These are phyloP conservation scores for Drosophila histrio DNA, from an alignment of 2,888 invertebrate genomes.

Conservation along the genomic window DNA sequence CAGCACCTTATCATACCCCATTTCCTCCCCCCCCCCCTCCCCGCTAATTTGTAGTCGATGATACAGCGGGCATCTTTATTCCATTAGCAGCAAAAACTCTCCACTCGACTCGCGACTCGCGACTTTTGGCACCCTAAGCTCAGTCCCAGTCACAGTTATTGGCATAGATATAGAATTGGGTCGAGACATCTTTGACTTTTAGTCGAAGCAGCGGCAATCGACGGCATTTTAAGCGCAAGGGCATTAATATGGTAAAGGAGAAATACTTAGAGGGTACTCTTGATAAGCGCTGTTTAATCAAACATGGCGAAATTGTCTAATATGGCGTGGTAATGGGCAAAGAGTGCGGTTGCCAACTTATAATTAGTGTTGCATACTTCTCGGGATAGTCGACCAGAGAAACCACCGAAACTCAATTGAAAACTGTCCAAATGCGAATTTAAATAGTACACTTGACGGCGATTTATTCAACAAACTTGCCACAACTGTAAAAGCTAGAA, in stretches of 20 bases:
- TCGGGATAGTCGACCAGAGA: not conserved
- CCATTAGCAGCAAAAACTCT: slow-evolving; percentile 58
- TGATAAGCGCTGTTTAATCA: slow-evolving; percentile 61
- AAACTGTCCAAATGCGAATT: slow-evolving; percentile 65
- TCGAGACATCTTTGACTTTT: slow-evolving; percentile 44
- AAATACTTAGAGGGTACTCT: not conserved
- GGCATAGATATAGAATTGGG: slow-evolving; percentile 32
- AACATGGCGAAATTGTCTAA: slow-evolving; percentile 49
- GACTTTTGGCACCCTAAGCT: slow-evolving; percentile 34
- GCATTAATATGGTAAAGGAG: no score
- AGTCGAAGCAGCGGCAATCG: slow-evolving; percentile 11
- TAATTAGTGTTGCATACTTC: slow-evolving; percentile 64
- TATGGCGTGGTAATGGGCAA: slow-evolving; percentile 37
- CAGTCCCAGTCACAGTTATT: not conserved
- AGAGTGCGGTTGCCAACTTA: slow-evolving; percentile 35
- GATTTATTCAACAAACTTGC: slow-evolving; percentile 67
- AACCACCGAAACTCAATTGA: slow-evolving; percentile 56
- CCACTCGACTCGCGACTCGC: slow-evolving; percentile 43
- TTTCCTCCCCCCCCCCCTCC: not conserved
- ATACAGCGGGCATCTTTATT: slow-evolving; percentile 58
- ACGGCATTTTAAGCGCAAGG: slow-evolving; percentile 42
- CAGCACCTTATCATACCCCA: not conserved
- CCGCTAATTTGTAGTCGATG: slow-evolving; percentile 1
- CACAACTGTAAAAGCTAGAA: slow-evolving; percentile 26
- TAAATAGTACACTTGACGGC: slow-evolving; percentile 69